These are phyloP conservation scores for Hylaeus volcanicus DNA, from an alignment of 1,140 invertebrate species.

Conservation along the genomic window DNA sequence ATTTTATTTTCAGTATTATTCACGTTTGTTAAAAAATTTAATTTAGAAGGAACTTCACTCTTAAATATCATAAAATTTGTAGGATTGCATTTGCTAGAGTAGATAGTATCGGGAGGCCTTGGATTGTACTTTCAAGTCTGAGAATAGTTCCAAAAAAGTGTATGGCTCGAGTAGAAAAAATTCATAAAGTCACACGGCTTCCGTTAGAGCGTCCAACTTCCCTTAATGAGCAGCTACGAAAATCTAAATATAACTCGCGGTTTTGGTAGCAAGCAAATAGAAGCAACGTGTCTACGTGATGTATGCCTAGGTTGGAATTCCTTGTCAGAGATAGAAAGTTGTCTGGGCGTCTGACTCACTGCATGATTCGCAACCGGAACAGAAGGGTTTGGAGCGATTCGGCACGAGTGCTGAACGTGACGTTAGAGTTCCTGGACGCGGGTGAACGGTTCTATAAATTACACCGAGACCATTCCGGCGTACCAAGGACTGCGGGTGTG, in stretches of 20 bases:
- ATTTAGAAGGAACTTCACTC: no score
- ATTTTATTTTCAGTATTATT: no score
- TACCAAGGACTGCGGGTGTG: constrained; percentile 47
- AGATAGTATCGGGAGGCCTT: no score
- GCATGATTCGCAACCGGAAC: constrained; percentile 6
- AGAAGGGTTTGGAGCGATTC: not conserved
- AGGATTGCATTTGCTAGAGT: no score
- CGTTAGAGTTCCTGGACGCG: constrained; percentile 21
- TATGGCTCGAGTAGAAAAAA: no score
- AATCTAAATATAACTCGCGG: not conserved
- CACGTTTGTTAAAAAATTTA: no score
- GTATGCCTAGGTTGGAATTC: not conserved
- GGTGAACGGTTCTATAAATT: constrained; percentile 55
- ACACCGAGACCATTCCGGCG: constrained; percentile 38
- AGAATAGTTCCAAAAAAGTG: no score
- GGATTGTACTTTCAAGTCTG: no score
- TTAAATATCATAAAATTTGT: no score
- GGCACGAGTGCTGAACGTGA: not conserved
- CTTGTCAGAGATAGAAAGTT: not conserved
- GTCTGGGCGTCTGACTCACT: not conserved
- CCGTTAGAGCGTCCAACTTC: not conserved
- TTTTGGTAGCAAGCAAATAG: no score
- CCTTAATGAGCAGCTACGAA: not conserved
- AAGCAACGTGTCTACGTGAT: not conserved
- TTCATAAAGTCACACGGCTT: no score